Evolutionary conservation across 2,113 vertebrate genomes (phyloP), one percentile per base, ranked within the genome.

Genomic region (Herpetotheres cachinnans): DNA sequence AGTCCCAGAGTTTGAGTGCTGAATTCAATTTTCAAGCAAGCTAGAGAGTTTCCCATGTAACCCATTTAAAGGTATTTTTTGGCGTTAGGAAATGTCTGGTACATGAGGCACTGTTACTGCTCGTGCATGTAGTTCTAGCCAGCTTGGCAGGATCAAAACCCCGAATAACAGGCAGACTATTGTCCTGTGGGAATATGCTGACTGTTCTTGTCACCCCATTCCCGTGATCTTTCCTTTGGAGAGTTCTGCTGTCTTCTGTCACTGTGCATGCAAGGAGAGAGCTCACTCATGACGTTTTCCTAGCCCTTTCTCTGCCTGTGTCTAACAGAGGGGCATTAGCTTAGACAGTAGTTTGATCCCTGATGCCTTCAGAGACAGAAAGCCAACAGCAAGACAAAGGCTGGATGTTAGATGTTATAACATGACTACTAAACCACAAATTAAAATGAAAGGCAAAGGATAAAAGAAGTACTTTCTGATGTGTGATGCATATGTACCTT

Each of bases 131-230:
- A 66, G 58, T 85, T 91, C 66, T 77, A 95, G 65, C 55, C 59
- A 89, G 58, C 44, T 86, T 90, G 87, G 81, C 90, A 92, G 72
- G 59, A 92, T 90, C 74, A 74, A 70, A 54, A 89, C 67, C 30
- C 27, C 11, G 16, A 86, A 25, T 71, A 95, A 95, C 59, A 89
- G 82, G 82, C 76, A 82, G 72, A 58, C 76, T 71, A 67, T 30
- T 89, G 79, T 67, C 79, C 93, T 91, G 56, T 58, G 86, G 72
- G 80, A 95, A 95, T 86, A 91, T 52, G 61, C 65, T 93, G 82
- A 83, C 89, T 79, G n/a, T 81, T 93, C 40, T 55, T 84, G 63
- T 91, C 83, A 91, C 50, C 18, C 52, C 16, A 29, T 55, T 96
- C 90, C 66, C 71, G 36, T 63, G 42, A 66, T 82, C 58, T 59